phyloP scores from a whole-genome alignment of 2,797 vertebrate species.

The Rachycentron canadum region DNA sequence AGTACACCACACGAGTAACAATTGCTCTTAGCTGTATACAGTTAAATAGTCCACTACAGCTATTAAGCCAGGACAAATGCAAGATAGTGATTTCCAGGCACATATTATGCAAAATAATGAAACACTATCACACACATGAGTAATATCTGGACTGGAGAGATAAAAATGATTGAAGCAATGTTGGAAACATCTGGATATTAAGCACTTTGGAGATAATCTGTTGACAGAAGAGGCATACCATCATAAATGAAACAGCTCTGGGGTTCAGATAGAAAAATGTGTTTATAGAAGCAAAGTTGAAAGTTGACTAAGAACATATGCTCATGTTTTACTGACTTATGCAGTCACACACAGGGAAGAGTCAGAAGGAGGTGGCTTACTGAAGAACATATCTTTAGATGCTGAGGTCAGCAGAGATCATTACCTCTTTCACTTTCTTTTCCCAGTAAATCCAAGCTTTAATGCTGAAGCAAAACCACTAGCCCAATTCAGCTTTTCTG shows the following conservation, averaged over 20 bases:
- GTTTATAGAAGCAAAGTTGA: constrained; percentile 17
- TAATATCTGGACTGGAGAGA: constrained; percentile 28
- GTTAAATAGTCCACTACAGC: constrained; percentile 38
- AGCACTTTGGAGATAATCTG: constrained; percentile 42
- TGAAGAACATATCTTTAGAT: background rate
- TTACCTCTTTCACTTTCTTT: background rate
- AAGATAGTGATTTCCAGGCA: constrained; percentile 22
- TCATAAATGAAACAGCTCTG: constrained; percentile 51
- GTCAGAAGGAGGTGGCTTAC: background rate
- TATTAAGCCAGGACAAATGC: constrained; percentile 34
- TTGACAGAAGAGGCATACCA: constrained; percentile 34
- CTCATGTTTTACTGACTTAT: background rate
- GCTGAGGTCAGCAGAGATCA: background rate
- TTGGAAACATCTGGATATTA: constrained; percentile 54
- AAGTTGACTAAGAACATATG: constrained; percentile 19
- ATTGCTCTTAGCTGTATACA: constrained; percentile 27
- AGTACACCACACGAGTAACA: constrained; percentile 15
- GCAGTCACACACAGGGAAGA: constrained; percentile 2
- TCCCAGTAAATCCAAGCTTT: background rate
- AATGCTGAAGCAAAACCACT: background rate
- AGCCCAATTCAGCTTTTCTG: background rate
- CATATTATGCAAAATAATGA: constrained; percentile 39
- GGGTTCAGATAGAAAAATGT: constrained; percentile 26
- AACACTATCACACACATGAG: constrained; percentile 44
- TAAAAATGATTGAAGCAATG: background rate